These are phyloP conservation scores for Amiota minor DNA, from an alignment of 2,888 invertebrate genomes.

Conservation along the genomic window DNA sequence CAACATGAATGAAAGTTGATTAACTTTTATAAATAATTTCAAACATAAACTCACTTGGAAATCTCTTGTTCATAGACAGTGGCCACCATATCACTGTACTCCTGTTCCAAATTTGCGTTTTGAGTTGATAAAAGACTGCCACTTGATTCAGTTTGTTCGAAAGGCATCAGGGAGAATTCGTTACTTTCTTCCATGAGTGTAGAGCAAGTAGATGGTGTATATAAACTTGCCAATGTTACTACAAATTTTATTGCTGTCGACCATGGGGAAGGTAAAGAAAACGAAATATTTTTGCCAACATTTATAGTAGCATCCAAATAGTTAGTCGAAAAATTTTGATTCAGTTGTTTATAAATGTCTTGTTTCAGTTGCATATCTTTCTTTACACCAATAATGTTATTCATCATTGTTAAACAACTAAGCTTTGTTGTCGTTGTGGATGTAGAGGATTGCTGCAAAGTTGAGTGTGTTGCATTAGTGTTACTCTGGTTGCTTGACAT, in stretches of 20 bases:
- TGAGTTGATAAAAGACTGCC: slow-evolving; percentile 37
- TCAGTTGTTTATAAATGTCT: background rate
- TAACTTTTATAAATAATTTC: background rate
- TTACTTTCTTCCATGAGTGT: slow-evolving; percentile 43
- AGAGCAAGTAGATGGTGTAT: background rate
- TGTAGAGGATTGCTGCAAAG: slow-evolving; percentile 23
- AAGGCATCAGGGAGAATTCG: slow-evolving; percentile 64
- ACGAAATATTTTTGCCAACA: slow-evolving; percentile 34
- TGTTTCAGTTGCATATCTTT: slow-evolving; percentile 42
- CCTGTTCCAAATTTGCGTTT: slow-evolving; percentile 61
- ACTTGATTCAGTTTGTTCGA: slow-evolving; percentile 60
- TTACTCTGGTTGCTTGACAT: slow-evolving; percentile 25
- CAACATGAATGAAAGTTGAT: too few species aligned
- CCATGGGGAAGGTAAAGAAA: slow-evolving; percentile 37
- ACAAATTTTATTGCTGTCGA: slow-evolving; percentile 49
- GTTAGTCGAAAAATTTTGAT: slow-evolving; percentile 19
- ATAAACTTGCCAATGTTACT: slow-evolving; percentile 41
- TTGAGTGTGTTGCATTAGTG: slow-evolving; percentile 10
- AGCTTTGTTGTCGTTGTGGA: slow-evolving; percentile 33
- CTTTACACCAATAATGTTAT: slow-evolving; percentile 42
- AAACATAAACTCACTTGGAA: slow-evolving; percentile 62
- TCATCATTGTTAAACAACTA: slow-evolving; percentile 42
- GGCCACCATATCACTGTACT: slow-evolving; percentile 69
- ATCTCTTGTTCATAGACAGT: slow-evolving; percentile 66
- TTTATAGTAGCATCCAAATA: slow-evolving; percentile 47